These are phyloP conservation scores for Cyclophora albipunctata DNA, from an alignment of 2,888 invertebrate genomes.

Conservation along the genomic window DNA sequence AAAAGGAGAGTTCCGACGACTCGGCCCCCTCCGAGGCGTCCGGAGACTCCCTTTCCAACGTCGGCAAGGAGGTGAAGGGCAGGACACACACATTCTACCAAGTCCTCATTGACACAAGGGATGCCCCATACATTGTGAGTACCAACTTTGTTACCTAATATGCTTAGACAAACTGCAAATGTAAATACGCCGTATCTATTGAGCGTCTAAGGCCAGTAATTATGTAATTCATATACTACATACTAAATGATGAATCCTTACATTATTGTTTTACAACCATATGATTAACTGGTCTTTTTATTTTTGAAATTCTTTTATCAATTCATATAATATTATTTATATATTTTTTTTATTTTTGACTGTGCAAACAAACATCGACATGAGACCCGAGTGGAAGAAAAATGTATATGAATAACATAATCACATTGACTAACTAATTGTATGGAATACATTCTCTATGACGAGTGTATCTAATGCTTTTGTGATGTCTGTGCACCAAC, in stretches of 20 bases:
- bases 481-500: constrained; percentile 2
- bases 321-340: constrained; percentile 7
- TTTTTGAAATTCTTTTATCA: not conserved
- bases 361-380: constrained; percentile 64
- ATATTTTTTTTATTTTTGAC: constrained; percentile 47
- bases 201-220: not conserved
- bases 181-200: not conserved
- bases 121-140: constrained; percentile 96
- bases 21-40: constrained; percentile 37
- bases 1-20: constrained; percentile 71
- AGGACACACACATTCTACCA: constrained; percentile 97
- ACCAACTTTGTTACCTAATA: constrained; percentile 4
- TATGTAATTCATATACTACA: constrained; percentile 11
- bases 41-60: constrained; percentile 64
- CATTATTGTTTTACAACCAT: not conserved
- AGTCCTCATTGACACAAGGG: constrained; percentile 96
- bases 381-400: constrained; percentile 69
- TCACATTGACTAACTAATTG: constrained; percentile 11
- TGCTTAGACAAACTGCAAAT: not conserved
- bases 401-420: constrained; percentile 45
- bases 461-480: not conserved
- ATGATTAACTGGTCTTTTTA: no score
- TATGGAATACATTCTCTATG: not conserved
- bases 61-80: constrained; percentile 91
- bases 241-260: not conserved